Evolutionary conservation across 2,888 invertebrate species (phyloP), one percentile per base, ranked within the genome.

Genomic region (Neoascia interrupta): DNA sequence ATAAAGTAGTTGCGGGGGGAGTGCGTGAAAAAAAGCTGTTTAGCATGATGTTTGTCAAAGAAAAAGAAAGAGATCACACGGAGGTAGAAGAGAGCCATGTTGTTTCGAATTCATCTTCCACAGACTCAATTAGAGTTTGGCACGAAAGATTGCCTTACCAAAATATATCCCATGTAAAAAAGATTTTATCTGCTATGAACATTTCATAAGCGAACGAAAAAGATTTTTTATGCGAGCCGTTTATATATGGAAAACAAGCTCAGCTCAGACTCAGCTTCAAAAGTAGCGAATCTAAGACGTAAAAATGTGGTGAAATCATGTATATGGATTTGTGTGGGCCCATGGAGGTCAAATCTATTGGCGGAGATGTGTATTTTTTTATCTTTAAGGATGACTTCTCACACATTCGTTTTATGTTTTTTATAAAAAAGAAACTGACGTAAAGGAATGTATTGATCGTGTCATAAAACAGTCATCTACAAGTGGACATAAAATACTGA

Each of bases 1-100:
- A 39, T 11, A 37, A 37, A 70, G 60, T 49, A 43, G 53, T 60
- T 53, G 75, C 39, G 54, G 69, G 45, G 61, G 36, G 47, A 47
- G 36, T 37, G 5, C 54, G 54, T 13, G 41, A 66, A 41, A 43
- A 23, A 13, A 53, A 39, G 31, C 28, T 54, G 8, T 66, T 41
- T 28, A 41, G 56, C 45, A 68, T 68, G 56, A 15, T 58, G 19
- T n/a, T 39, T 6, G 31, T 31, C 13, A 36, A 13, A 13, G 13
- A 36, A 13, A 36, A 36, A 13, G 2, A 36, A 13, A 5, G 13
- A 36, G 36, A 36, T 13, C n/a, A 36, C 39, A 18, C 18, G 18
- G 8, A 8, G 16, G 18, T 18, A 18, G 11, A 16, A 18, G 54
- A 37, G 11, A 19, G 13, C 6, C 15, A 21, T 5, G 39, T 26